These are phyloP conservation scores for Sphaeramia orbicularis DNA, from an alignment of 2,797 vertebrate species.

Conservation along the genomic window DNA sequence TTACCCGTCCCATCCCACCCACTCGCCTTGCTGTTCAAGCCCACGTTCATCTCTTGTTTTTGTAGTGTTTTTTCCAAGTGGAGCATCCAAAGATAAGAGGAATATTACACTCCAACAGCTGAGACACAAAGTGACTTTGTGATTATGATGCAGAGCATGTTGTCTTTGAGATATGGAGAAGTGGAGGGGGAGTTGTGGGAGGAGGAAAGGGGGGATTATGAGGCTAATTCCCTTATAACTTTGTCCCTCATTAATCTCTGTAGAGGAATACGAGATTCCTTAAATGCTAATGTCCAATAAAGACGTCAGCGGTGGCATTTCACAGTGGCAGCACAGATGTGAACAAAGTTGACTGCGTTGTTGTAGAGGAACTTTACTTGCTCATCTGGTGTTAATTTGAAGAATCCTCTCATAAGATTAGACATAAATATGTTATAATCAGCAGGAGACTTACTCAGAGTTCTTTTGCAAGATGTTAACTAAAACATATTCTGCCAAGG, in stretches of 20 bases:
- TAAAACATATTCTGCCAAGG: conserved; percentile 15
- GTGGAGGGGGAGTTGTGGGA: conserved; percentile 11
- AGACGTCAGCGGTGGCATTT: conserved; percentile 72
- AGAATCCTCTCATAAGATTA: conserved; percentile 36
- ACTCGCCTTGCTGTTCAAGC: conserved; percentile 42
- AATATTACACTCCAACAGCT: conserved; percentile 37
- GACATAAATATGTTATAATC: conserved; percentile 13
- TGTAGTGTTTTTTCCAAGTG: conserved; percentile 9
- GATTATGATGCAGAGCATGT: conserved; percentile 63
- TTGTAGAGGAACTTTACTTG: conserved; percentile 43
- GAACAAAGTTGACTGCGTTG: conserved; percentile 34
- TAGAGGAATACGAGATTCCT: conserved; percentile 57
- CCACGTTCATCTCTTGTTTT: conserved; percentile 20
- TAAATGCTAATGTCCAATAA: conserved; percentile 72
- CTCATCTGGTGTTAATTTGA: conserved; percentile 34
- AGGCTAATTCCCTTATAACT: conserved; percentile 63
- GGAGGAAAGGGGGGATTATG: conserved; percentile 55
- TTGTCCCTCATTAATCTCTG: conserved; percentile 68
- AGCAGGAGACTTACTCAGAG: background rate
- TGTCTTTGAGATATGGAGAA: conserved; percentile 71
- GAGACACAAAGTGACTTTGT: conserved; percentile 37
- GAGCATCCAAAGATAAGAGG: conserved; percentile 34
- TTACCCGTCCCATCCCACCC: conserved; percentile 37
- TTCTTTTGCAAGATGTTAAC: background rate
- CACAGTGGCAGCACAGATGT: conserved; percentile 45